Conservation (phyloP, 2,113 vertebrate genomes). For the Sisor rabdophorus region DNA sequence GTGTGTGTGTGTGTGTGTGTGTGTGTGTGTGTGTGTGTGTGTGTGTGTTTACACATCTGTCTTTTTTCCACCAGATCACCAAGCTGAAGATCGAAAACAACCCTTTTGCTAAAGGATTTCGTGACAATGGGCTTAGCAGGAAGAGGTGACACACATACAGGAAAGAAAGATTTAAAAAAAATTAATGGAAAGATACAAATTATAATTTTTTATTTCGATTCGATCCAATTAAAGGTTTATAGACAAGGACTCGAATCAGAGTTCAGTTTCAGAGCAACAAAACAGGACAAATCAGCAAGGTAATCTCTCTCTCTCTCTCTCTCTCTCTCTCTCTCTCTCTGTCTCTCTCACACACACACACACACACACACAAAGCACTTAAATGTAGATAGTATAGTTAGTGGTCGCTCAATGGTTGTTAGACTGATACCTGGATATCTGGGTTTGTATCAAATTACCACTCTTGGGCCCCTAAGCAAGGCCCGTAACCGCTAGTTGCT, state of each 20-base stretch:
- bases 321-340: no score
- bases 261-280: not conserved
- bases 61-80: constrained; percentile 43
- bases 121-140: constrained; percentile 50
- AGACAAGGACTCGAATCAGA: constrained; percentile 25
- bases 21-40: not conserved
- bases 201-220: not conserved
- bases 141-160: constrained; percentile 40
- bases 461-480: no score
- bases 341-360: no score
- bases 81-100: constrained; percentile 58
- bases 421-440: no score
- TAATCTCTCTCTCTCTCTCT: constrained; percentile 8
- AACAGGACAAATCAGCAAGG: constrained; percentile 23
- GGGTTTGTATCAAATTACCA: no score
- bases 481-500: no score
- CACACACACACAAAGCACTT: no score
- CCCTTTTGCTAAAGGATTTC: constrained; percentile 55
- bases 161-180: not conserved
- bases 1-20: no score
- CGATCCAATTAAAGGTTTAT: constrained; percentile 40
- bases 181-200: not conserved
- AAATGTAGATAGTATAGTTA: no score
- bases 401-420: no score
- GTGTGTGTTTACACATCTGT: not conserved